phyloP scores from a whole-genome alignment of 1,140 invertebrate species.

The Ips typographus region DNA sequence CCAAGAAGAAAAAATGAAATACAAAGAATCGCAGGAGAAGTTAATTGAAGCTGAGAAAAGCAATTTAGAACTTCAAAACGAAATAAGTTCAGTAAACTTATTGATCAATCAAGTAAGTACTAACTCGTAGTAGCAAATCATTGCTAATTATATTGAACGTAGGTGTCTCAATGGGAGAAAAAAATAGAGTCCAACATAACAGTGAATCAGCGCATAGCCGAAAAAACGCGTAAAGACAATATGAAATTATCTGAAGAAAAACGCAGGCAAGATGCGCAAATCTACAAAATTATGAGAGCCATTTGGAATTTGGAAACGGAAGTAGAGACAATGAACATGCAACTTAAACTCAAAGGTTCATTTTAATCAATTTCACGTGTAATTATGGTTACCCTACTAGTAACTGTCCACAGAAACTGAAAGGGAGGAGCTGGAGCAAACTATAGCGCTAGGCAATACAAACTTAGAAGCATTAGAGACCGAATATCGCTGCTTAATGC shows the following conservation, averaged over 20 bases:
- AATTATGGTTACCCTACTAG: not conserved
- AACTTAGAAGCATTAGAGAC: slow-evolving; percentile 70
- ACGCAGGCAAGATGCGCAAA: slow-evolving; percentile 56
- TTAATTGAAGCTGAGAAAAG: slow-evolving; percentile 39
- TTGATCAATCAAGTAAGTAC: slow-evolving; percentile 51
- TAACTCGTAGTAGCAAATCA: not conserved
- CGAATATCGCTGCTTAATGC: slow-evolving; percentile 66
- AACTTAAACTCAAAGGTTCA: slow-evolving; percentile 55
- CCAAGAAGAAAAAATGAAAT: slow-evolving; percentile 35
- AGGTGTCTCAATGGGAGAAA: slow-evolving; percentile 56
- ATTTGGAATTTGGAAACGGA: slow-evolving; percentile 59
- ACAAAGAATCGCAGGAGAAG: slow-evolving; percentile 37
- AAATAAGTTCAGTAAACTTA: slow-evolving; percentile 56
- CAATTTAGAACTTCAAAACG: slow-evolving; percentile 56
- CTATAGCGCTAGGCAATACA: slow-evolving; percentile 61
- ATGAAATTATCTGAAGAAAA: slow-evolving; percentile 55
- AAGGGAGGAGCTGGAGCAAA: slow-evolving; percentile 56
- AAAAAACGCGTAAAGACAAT: slow-evolving; percentile 59
- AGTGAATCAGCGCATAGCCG: slow-evolving; percentile 57
- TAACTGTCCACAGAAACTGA: slow-evolving; percentile 48
- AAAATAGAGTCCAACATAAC: slow-evolving; percentile 58
- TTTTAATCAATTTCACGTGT: too few species aligned
- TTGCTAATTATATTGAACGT: not conserved
- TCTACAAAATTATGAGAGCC: slow-evolving; percentile 58
- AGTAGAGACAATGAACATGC: slow-evolving; percentile 56